These are phyloP conservation scores for Flabesymbios commensalis DNA, from an alignment of 2,888 invertebrate species.

Conservation along the genomic window DNA sequence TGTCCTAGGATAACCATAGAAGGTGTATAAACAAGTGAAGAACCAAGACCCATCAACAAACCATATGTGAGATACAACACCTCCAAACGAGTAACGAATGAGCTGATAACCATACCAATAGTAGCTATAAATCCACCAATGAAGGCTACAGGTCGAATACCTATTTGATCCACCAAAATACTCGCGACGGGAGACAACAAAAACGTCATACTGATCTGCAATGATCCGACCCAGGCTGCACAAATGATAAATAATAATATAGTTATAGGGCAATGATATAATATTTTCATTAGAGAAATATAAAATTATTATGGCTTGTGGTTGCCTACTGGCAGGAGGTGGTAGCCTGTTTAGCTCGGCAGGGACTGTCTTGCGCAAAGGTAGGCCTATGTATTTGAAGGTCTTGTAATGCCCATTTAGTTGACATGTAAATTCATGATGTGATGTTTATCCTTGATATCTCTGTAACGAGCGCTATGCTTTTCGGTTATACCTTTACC, in stretches of 20 bases:
- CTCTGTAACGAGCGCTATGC: no score
- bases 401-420: no score
- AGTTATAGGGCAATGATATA: neutral
- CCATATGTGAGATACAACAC: slow-evolving; percentile 85
- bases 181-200: slow-evolving; percentile 86
- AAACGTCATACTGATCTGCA: slow-evolving; percentile 87
- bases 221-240: slow-evolving; percentile 86
- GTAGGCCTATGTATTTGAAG: no score
- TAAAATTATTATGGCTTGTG: no score
- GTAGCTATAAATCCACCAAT: slow-evolving; percentile 80
- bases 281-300: no score
- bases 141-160: slow-evolving; percentile 81
- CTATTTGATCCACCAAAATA: slow-evolving; percentile 81
- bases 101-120: slow-evolving; percentile 78
- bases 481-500: no score
- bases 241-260: slow-evolving; percentile 20
- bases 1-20: slow-evolving; percentile 90
- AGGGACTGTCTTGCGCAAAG: no score
- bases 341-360: no score
- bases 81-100: slow-evolving; percentile 74
- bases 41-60: slow-evolving; percentile 84
- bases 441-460: no score
- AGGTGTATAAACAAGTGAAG: slow-evolving; percentile 87
- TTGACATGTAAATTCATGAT: no score
- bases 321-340: no score